Percentiles rank a stretch among this genome's conserved stretches.
These are phyloP conservation scores for Limanda limanda DNA, from an alignment of 2,113 vertebrate genomes.

Conservation along the genomic window DNA sequence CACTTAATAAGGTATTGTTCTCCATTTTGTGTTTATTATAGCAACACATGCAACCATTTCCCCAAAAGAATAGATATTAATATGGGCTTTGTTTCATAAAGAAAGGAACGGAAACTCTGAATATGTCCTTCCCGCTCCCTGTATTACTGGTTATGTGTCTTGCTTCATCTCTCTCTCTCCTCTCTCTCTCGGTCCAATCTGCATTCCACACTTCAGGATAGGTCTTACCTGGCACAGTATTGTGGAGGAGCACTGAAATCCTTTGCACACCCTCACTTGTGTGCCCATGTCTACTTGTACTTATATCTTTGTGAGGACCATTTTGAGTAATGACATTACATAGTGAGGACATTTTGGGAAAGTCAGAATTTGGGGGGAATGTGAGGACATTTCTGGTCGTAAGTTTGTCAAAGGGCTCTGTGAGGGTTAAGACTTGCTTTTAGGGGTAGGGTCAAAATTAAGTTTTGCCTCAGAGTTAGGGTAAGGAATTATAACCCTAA, in stretches of 20 bases:
- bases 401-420: too few relatives aligned
- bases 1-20: slow-evolving; percentile 1
- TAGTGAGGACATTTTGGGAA: too few relatives aligned
- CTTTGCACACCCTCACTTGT: slow-evolving; percentile 6
- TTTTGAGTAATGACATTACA: too few relatives aligned
- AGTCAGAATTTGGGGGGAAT: too few relatives aligned
- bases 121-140: neutral
- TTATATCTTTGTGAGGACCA: too few relatives aligned
- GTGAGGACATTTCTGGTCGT: too few relatives aligned
- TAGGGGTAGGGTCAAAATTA: too few relatives aligned
- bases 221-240: slow-evolving; percentile 47
- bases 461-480: too few relatives aligned
- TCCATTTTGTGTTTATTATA: neutral
- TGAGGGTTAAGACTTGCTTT: too few relatives aligned
- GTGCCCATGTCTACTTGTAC: neutral
- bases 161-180: slow-evolving; percentile 1
- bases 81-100: neutral
- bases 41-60: neutral
- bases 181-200: slow-evolving; percentile 6
- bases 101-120: neutral
- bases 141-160: neutral
- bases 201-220: slow-evolving; percentile 54
- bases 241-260: slow-evolving; percentile 31
- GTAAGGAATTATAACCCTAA: too few relatives aligned
- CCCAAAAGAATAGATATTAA: neutral